Base-by-base conservation (phyloP, 1,140 invertebrate genomes). In the Bombus vancouverensis region DNA sequence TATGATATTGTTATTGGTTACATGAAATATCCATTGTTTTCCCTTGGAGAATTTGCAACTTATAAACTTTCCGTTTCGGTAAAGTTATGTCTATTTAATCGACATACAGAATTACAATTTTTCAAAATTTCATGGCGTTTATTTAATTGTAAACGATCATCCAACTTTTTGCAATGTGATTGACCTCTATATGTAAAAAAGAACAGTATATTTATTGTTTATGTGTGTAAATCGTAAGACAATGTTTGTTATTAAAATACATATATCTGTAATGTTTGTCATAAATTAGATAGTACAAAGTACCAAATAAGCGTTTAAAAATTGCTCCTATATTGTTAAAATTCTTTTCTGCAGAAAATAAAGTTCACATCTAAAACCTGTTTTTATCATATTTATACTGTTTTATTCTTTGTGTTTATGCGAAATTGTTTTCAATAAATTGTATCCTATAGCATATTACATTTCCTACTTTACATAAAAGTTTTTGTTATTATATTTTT, bases 151-250 rank as follows among this genome's bases (percentile, higher is more conserved):
- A 25, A 75, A 47, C 18, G 39, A 66, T 68, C 32, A 28, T 62
- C 10, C 9, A 80, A 70, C 10, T 72, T 47, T 77, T 71, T 44
- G 10, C 66, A 44, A 70, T 59, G 44, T 3, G 32, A 79, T 79
- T 84, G 71, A 85, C 76, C 68, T 85, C 76, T 73, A 62, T 47
- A 72, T 72, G 3, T 47, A 65, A 85, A 53, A 80, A 37, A 32
- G n/a, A 53, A 76, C 62, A 84, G 47, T 80, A 28, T 62, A 72
- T 47, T 34, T 34, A 72, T 47, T 85, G 9, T 80, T 62, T 80
- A 37, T 25, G 10, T 32, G 34, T 53, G n/a, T 59, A 22, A 15
- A n/a, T 72, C 12, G 2, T 18, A 18, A 42, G 59, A 12, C 13
- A 70, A 9, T 65, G 25, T 79, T 62, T 80, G 18, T 65, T 22